These are phyloP conservation scores for Phodopus roborovskii DNA, from an alignment of 2,113 vertebrate genomes.

Conservation along the genomic window DNA sequence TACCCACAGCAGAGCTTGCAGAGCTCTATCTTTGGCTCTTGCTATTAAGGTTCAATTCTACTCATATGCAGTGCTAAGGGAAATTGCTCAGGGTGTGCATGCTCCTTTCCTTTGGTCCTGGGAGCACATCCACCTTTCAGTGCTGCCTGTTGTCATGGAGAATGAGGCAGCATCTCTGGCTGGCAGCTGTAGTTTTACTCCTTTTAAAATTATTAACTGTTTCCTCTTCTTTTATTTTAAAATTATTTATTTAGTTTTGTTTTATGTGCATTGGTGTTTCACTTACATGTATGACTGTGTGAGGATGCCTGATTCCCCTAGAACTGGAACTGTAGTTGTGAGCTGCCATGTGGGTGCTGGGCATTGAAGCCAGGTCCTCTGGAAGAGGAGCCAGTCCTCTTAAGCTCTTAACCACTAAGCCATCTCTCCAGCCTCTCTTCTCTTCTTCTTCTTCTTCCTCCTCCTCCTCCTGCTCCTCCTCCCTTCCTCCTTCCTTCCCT, in stretches of 20 bases:
- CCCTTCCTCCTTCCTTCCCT: no score
- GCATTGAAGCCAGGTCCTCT: no score
- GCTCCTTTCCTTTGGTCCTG: background rate
- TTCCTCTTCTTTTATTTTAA: background rate
- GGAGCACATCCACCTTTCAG: rapidly evolving
- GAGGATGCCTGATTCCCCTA: no score
- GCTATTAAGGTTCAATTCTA: background rate
- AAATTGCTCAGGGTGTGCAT: rapidly evolving
- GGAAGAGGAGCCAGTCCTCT: no score
- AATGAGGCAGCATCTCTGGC: background rate
- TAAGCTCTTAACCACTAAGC: no score
- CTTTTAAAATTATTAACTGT: background rate
- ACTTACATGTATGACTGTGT: no score
- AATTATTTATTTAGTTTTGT: no score
- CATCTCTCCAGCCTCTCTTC: background rate
- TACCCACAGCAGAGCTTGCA: background rate
- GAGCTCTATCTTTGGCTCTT: background rate
- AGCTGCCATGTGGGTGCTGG: no score
- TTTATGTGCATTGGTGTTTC: no score
- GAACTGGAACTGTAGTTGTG: no score
- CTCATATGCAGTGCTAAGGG: rapidly evolving
- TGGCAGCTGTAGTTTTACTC: background rate
- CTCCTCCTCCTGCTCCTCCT: no score
- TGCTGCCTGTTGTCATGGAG: background rate
- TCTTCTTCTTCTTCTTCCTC: no score